These are phyloP conservation scores for Rissa tridactyla DNA, from an alignment of 2,113 vertebrate genomes.

Conservation along the genomic window DNA sequence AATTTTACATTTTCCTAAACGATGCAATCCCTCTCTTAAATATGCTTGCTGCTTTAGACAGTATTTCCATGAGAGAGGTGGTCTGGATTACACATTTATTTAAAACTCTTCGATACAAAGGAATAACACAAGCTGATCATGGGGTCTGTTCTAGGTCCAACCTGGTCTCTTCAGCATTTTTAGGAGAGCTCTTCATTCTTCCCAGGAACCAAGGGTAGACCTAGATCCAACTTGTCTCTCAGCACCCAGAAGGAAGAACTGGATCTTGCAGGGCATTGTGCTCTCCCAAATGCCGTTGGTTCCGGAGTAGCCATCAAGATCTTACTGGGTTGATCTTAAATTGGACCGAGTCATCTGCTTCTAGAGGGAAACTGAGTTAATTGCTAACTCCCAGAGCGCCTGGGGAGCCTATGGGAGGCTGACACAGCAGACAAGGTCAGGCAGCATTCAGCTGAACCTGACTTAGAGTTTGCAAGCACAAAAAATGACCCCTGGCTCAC, in stretches of 20 bases:
- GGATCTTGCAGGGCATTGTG: background rate
- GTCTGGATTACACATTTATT: background rate
- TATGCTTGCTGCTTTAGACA: background rate
- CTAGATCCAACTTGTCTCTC: background rate
- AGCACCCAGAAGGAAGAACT: background rate
- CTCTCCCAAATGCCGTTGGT: background rate
- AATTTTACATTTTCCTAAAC: background rate
- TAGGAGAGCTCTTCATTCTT: background rate
- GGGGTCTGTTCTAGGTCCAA: background rate
- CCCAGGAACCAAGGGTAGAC: background rate
- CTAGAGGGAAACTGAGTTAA: background rate
- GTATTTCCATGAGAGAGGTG: background rate
- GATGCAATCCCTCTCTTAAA: background rate
- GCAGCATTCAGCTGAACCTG: background rate
- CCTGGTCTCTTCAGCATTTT: background rate
- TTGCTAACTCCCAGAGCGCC: background rate
- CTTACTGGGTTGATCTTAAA: background rate
- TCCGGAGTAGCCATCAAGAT: background rate
- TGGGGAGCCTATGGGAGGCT: background rate
- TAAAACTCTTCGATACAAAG: background rate
- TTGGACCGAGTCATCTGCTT: background rate
- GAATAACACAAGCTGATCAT: rapidly evolving
- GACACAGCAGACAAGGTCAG: background rate
- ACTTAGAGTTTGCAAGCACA: background rate
- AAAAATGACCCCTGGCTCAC: background rate